Percentiles rank a stretch among this genome's conserved stretches.
Conservation (phyloP, 2,113 vertebrate genomes). For the Oenanthe melanoleuca region DNA sequence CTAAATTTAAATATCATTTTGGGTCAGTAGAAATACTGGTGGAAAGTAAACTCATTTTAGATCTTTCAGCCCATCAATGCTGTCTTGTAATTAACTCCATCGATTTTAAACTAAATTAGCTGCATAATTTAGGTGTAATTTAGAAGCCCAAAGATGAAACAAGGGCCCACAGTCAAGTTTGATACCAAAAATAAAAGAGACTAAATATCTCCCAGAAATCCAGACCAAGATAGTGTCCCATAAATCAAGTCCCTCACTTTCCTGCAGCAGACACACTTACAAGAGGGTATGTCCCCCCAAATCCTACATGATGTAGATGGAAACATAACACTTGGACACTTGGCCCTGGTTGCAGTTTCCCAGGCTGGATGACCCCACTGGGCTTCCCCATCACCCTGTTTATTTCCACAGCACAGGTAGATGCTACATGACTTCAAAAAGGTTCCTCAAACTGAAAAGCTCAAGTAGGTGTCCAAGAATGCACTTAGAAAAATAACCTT, state of each 20-base stretch:
- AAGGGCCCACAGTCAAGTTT: not conserved
- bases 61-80: not conserved
- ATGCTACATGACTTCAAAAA: not conserved
- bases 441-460: not conserved
- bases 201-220: not conserved
- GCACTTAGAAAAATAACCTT: not conserved
- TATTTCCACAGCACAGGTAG: not conserved
- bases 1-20: not conserved
- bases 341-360: not conserved
- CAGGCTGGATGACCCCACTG: not conserved
- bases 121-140: not conserved
- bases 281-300: not conserved
- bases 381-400: not conserved
- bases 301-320: fast-evolving
- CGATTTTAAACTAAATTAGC: not conserved
- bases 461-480: not conserved
- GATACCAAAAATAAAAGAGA: not conserved
- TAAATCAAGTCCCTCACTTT: not conserved
- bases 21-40: not conserved
- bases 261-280: not conserved
- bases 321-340: not conserved
- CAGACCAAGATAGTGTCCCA: not conserved
- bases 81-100: not conserved
- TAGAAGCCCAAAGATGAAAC: not conserved
- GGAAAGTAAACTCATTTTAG: not conserved